Base-by-base conservation (phyloP, 2,797 vertebrate genomes). In the Sebastes trivittatus region DNA sequence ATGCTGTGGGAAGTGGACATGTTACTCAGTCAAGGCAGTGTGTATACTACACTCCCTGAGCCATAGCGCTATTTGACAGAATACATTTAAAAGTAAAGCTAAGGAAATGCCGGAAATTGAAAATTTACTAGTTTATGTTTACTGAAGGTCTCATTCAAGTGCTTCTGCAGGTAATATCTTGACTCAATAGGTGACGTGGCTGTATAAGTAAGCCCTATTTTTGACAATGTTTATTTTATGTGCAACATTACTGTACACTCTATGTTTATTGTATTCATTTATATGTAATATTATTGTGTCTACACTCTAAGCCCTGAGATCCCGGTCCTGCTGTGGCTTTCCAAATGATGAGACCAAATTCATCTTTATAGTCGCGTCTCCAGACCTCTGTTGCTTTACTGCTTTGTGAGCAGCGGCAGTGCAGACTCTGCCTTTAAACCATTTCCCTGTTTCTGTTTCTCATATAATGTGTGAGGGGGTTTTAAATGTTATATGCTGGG, bases 31-130 rank as follows among this genome's bases (percentile, higher is more conserved):
- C 29, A 66, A 67, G 38, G 7, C 74, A 62, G 34, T 20, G 11
- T 61, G 55, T 72, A 27, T 52, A 4, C 42, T 7, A 7, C 32
- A 22, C 25, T 58, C 66, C 30, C 75, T 42, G 59, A 77, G 59
- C 78, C 55, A 16, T 36, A 72, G 58, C 61, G 29, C 82, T 82
- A 86, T 82, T 70, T 76, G 72, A 85, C 66, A 72, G 30, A 86
- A 83, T 79, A 82, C 62, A 82, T 89, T 88, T 85, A 91, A 85
- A 77, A 84, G 38, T 80, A 82, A 84, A 88, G 78, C 82, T 72
- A 72, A 66, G 74, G 65, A 81, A 85, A 90, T 78, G 59, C 76
- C 71, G 32, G 56, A 55, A 77, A 80, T 84, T 78, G 72, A 89
- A 86, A 86, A 80, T 85, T 67, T 70, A 77, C 74, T 46, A 55